Evolutionary conservation across 2,113 vertebrate species (phyloP).

Genomic region (Abramis brama): DNA sequence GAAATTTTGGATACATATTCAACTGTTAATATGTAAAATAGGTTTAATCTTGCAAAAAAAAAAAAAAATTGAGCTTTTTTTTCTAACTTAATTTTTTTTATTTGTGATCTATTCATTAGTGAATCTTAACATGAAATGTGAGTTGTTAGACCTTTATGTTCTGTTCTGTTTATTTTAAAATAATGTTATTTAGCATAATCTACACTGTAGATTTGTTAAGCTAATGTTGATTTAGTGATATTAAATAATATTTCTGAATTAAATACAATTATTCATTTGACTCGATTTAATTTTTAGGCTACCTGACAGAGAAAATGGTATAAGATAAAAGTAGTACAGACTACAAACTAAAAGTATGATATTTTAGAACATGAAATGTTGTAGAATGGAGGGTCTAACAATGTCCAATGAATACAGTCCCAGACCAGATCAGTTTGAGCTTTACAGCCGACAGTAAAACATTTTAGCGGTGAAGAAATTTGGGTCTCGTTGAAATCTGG

Average conservation of each 20-base stretch:
- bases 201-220: background rate
- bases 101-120: background rate
- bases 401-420: background rate
- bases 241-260: background rate
- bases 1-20: conserved; percentile 13
- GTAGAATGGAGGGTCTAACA: background rate
- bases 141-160: background rate
- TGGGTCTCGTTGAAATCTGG: conserved; percentile 85
- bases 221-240: background rate
- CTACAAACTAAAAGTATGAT: background rate
- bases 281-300: background rate
- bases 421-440: conserved; percentile 63
- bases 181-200: background rate
- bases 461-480: conserved; percentile 90
- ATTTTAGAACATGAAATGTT: too few relatives aligned
- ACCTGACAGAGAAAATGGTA: background rate
- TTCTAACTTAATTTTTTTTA: background rate
- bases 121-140: background rate
- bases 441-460: conserved; percentile 87
- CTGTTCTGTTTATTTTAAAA: background rate
- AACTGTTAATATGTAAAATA: background rate
- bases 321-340: background rate
- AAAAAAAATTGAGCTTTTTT: background rate
- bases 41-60: background rate
- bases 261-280: background rate